Evolutionary conservation across 2,888 invertebrate species (phyloP).

Genomic region (Strigamia maritima): DNA sequence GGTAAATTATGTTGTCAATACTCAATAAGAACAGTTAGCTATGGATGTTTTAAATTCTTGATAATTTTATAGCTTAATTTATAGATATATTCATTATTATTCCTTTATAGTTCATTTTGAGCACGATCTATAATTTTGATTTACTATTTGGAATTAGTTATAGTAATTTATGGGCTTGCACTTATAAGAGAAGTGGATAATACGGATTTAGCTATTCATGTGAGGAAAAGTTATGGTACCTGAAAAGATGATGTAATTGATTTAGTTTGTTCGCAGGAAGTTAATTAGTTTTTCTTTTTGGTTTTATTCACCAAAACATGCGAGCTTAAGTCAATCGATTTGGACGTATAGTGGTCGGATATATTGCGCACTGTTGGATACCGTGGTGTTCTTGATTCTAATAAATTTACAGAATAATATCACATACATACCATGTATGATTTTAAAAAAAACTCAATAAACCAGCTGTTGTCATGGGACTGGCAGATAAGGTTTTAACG

Average conservation of each 20-base stretch:
- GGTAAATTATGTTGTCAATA: not conserved
- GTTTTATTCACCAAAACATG: not conserved
- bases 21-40: not conserved
- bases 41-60: not conserved
- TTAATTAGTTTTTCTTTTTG: not conserved
- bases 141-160: not conserved
- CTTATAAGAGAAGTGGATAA: not conserved
- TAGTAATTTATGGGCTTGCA: not conserved
- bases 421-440: too few species aligned
- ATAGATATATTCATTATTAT: not conserved
- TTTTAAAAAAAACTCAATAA: too few species aligned
- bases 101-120: slow-evolving; percentile 4
- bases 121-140: slow-evolving; percentile 7
- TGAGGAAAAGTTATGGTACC: not conserved
- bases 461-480: too few species aligned
- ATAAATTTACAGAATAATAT: too few species aligned
- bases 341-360: too few species aligned
- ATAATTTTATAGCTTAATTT: not conserved
- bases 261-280: not conserved
- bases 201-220: not conserved
- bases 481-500: too few species aligned
- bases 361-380: too few species aligned
- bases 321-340: too few species aligned
- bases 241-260: not conserved
- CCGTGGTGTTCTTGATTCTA: too few species aligned